phyloP scores from a whole-genome alignment of 2,113 vertebrate species.

The Vombatus ursinus region DNA sequence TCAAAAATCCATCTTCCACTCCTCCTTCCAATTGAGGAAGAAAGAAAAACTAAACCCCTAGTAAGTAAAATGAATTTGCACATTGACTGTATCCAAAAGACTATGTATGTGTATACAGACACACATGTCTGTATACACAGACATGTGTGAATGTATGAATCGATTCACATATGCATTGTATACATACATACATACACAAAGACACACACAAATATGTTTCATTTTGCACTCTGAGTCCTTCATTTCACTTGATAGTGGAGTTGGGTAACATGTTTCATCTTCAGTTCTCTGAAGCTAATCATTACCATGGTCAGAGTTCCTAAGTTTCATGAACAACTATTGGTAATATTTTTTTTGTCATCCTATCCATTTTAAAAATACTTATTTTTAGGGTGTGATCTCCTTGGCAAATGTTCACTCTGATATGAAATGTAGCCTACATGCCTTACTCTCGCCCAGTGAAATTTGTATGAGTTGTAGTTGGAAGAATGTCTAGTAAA shows the following conservation, averaged over 20 bases:
- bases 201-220: neutral
- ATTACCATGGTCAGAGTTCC: neutral
- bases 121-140: too few relatives aligned
- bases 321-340: neutral
- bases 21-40: neutral
- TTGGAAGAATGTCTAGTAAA: slow-evolving; percentile 42
- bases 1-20: neutral
- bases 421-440: neutral
- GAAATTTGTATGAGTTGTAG: slow-evolving; percentile 29
- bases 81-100: neutral
- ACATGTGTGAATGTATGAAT: neutral
- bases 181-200: neutral
- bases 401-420: slow-evolving; percentile 40
- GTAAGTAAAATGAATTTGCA: neutral
- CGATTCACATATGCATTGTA: neutral
- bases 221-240: neutral
- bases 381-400: slow-evolving; percentile 37
- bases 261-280: neutral
- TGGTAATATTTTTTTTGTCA: slow-evolving; percentile 35
- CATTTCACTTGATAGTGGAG: neutral
- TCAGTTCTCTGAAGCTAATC: neutral
- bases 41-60: neutral
- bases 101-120: neutral
- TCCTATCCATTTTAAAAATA: slow-evolving; percentile 38
- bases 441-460: slow-evolving; percentile 1